A percentile compares a stretch with the other conserved stretches of the same genome.
Evolutionary conservation across 2,888 invertebrate genomes (phyloP).

Genomic region (Mylabris sibirica): DNA sequence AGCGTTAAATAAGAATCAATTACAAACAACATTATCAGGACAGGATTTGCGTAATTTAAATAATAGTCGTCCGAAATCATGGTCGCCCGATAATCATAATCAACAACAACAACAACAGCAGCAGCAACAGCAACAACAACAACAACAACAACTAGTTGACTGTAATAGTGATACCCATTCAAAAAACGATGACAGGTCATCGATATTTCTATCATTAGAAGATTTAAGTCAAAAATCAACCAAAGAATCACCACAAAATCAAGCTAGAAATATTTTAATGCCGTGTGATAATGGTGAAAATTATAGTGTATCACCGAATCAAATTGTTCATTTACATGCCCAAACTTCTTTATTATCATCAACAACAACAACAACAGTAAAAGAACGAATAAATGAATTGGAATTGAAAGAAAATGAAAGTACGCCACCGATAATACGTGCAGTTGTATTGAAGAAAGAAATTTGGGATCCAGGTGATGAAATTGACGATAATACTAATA

Average conservation of each 20-base stretch:
- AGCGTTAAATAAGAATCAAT: conserved; percentile 59
- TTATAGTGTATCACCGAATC: conserved; percentile 90
- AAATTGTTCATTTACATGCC: conserved; percentile 76
- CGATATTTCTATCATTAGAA: conserved; percentile 74
- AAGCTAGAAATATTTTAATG: conserved; percentile 80
- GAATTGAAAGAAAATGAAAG: conserved; percentile 64
- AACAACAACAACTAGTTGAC: conserved; percentile 70
- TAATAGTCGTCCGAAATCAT: conserved; percentile 56
- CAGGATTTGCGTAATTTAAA: conserved; percentile 54
- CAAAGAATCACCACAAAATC: conserved; percentile 40
- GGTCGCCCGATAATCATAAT: conserved; percentile 67
- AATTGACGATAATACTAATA: conserved; percentile 26
- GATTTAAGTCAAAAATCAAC: conserved; percentile 63
- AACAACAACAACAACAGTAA: conserved; percentile 63
- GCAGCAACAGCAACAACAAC: too few species aligned
- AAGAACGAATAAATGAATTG: conserved; percentile 76
- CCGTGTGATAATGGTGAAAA: conserved; percentile 85
- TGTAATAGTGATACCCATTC: conserved; percentile 66
- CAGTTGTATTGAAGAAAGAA: conserved; percentile 63
- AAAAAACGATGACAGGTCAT: conserved; percentile 51
- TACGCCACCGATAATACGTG: conserved; percentile 38
- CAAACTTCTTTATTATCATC: too few species aligned
- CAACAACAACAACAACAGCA: too few species aligned
- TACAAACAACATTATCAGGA: conserved; percentile 50
- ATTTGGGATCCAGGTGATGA: conserved; percentile 75